Conservation (phyloP, 2,113 vertebrate species). For the Clarias gariepinus region DNA sequence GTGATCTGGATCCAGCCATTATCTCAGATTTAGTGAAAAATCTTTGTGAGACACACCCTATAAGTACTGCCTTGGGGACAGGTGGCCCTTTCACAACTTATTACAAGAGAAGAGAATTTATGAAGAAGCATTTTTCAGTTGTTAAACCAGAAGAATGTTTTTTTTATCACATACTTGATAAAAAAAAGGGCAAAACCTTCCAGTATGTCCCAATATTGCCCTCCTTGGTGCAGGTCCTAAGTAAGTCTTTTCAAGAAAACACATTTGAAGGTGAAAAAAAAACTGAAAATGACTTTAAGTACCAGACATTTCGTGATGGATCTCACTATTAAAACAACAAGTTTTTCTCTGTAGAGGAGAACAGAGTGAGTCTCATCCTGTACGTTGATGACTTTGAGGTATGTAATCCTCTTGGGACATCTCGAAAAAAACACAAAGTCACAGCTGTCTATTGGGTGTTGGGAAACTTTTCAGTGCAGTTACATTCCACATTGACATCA, state of each 20-base stretch:
- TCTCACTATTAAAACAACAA: not conserved
- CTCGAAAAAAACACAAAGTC: not conserved
- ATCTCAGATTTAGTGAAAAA: slow-evolving; percentile 27
- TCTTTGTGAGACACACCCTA: not conserved
- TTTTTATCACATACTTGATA: slow-evolving; percentile 2
- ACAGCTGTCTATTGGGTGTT: no score
- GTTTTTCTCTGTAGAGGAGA: not conserved
- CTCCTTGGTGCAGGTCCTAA: slow-evolving; percentile 3
- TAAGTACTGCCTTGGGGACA: slow-evolving; percentile 25
- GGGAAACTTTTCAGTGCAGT: no score
- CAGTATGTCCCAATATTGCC: slow-evolving; percentile 15
- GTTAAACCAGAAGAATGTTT: slow-evolving; percentile 26
- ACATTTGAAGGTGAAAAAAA: not conserved
- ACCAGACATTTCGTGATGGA: slow-evolving; percentile 16
- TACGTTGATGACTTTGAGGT: slow-evolving; percentile 29
- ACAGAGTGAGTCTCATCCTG: slow-evolving; percentile 10
- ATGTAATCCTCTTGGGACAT: slow-evolving; percentile 19
- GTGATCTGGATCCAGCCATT: not conserved
- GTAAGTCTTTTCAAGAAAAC: not conserved
- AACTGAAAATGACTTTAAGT: not conserved
- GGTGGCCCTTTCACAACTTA: slow-evolving; percentile 11
- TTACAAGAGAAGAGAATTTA: slow-evolving; percentile 18
- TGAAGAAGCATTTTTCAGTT: slow-evolving; percentile 22
- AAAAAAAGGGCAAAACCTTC: slow-evolving; percentile 20
- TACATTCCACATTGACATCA: no score